phyloP scores from a whole-genome alignment of 1,140 invertebrate species.

The Hyposmocoma kahamanoa region DNA sequence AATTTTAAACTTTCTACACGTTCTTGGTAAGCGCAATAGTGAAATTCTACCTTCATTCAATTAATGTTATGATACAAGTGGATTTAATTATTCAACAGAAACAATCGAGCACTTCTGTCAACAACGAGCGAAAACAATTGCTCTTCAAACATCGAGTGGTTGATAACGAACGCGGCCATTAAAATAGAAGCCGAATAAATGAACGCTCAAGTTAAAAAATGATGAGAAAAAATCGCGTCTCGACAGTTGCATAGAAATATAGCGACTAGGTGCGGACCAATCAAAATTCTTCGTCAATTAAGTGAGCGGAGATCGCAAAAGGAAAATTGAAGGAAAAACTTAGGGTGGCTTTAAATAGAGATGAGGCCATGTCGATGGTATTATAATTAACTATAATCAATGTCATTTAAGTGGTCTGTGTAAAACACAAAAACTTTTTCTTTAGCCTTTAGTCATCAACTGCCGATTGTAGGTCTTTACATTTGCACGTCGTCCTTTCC shows the following conservation, averaged over 20 bases:
- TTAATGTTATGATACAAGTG: too few relatives aligned
- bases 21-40: too few relatives aligned
- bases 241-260: conserved; percentile 67
- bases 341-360: conserved; percentile 51
- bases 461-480: too few relatives aligned
- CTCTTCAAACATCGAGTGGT: conserved; percentile 50
- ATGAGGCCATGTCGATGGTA: conserved; percentile 9
- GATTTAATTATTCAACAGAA: conserved; percentile 21
- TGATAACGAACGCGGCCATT: conserved; percentile 66
- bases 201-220: conserved; percentile 59
- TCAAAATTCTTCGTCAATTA: conserved; percentile 73
- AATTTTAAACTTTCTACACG: too few relatives aligned
- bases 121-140: conserved; percentile 46
- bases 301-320: conserved; percentile 68
- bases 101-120: conserved; percentile 13
- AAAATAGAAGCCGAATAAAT: conserved; percentile 70
- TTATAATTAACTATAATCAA: too few relatives aligned
- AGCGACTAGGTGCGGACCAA: conserved; percentile 55
- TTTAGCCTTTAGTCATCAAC: too few relatives aligned
- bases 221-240: conserved; percentile 22
- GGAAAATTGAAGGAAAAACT: conserved; percentile 71
- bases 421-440: too few relatives aligned
- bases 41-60: too few relatives aligned
- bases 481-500: too few relatives aligned
- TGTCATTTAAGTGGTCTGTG: too few relatives aligned